Conservation (phyloP, 2,797 vertebrate species). For the Anableps anableps region DNA sequence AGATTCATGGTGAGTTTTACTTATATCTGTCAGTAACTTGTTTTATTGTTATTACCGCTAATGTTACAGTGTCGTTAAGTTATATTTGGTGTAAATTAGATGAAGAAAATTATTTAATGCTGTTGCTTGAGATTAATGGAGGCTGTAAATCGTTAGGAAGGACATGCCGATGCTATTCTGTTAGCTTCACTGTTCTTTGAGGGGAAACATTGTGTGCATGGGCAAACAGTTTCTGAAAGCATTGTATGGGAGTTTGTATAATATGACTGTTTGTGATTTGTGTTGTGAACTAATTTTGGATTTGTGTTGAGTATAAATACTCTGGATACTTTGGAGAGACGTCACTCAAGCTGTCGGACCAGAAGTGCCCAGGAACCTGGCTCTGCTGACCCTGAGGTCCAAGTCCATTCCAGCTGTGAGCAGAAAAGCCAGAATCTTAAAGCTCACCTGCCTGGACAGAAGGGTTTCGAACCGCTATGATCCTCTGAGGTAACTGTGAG, state of each 20-base stretch:
- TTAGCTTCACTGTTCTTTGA: background rate
- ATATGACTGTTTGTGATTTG: background rate
- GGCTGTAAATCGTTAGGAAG: background rate
- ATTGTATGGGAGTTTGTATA: background rate
- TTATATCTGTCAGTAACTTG: background rate
- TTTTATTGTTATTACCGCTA: background rate
- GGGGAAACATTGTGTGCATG: no score
- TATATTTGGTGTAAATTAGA: background rate
- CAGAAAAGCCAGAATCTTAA: background rate
- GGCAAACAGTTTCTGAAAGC: background rate
- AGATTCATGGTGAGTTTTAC: background rate
- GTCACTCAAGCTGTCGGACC: background rate
- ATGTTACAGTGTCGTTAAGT: no score
- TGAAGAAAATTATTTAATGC: background rate
- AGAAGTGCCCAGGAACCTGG: background rate
- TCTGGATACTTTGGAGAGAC: background rate
- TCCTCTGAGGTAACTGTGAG: background rate
- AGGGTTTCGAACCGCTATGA: background rate
- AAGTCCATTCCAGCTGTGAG: background rate
- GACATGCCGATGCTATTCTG: background rate
- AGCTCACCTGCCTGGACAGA: background rate
- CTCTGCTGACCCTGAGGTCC: background rate
- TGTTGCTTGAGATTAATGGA: background rate
- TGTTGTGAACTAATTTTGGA: background rate
- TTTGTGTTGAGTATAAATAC: background rate